These are phyloP conservation scores for Andrena bucephala DNA, from an alignment of 2,888 invertebrate genomes.

Conservation along the genomic window DNA sequence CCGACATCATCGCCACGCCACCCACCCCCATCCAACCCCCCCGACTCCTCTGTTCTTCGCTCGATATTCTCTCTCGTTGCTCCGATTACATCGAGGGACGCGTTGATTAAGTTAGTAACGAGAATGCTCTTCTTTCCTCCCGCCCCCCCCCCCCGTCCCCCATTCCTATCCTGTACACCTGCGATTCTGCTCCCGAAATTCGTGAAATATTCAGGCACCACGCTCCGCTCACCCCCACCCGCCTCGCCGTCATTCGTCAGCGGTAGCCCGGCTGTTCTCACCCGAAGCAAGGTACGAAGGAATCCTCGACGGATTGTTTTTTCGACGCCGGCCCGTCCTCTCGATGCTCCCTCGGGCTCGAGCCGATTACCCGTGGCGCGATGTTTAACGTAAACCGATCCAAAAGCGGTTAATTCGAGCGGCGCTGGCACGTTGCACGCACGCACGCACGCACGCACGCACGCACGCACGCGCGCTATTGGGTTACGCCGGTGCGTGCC, in stretches of 20 bases:
- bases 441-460: conserved; percentile 24
- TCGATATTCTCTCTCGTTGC: conserved; percentile 45
- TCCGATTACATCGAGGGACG: conserved; percentile 55
- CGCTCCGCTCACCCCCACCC: too few relatives aligned
- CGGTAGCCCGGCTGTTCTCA: too few relatives aligned
- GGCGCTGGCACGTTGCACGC: conserved; percentile 46
- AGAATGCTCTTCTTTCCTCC: conserved; percentile 32
- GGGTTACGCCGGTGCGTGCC: conserved; percentile 72
- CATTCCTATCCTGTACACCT: neutral
- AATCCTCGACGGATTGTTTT: conserved; percentile 18
- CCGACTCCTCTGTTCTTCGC: conserved; percentile 36
- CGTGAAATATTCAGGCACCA: neutral
- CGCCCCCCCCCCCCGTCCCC: neutral
- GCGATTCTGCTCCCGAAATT: neutral
- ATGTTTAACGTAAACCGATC: conserved; percentile 76
- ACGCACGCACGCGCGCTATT: conserved; percentile 67
- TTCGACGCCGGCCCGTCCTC: conserved; percentile 11
- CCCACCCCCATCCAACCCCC: conserved; percentile 2
- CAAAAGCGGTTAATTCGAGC: conserved; percentile 75
- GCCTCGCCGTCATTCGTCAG: too few relatives aligned
- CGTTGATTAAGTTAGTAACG: conserved; percentile 54
- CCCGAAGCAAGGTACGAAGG: neutral
- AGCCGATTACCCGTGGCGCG: conserved; percentile 55
- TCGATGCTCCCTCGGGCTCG: conserved; percentile 16
- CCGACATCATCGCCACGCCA: conserved; percentile 21